Percentiles rank a stretch among this genome's conserved stretches.
These are phyloP conservation scores for Pissodes strobi DNA, from an alignment of 1,140 invertebrate genomes.

Conservation along the genomic window DNA sequence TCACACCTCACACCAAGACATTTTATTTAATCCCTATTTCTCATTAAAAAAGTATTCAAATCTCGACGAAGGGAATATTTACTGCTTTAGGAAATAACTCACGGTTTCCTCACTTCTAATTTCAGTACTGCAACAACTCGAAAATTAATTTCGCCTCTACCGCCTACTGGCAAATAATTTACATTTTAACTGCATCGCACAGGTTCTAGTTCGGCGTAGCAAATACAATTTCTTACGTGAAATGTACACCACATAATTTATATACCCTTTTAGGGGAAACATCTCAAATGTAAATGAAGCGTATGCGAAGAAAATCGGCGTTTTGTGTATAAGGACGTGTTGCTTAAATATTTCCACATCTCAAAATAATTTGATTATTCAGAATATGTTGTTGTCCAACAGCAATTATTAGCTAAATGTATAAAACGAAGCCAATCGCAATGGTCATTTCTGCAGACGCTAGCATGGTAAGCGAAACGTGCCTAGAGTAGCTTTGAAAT, in stretches of 20 bases:
- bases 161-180: slow-evolving; percentile 18
- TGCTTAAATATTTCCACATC: too few species aligned
- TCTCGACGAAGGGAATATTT: too few species aligned
- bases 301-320: neutral
- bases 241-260: slow-evolving; percentile 5
- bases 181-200: slow-evolving; percentile 17
- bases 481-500: too few species aligned
- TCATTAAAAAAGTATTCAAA: too few species aligned
- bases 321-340: neutral
- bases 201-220: neutral
- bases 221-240: slow-evolving; percentile 4
- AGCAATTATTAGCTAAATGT: too few species aligned
- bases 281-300: slow-evolving; percentile 1
- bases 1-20: too few species aligned
- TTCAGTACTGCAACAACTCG: neutral
- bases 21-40: too few species aligned
- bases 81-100: neutral
- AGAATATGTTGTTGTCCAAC: too few species aligned
- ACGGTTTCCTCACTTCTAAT: neutral
- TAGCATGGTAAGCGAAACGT: too few species aligned
- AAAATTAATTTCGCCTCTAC: slow-evolving; percentile 15
- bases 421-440: too few species aligned
- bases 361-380: too few species aligned
- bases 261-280: slow-evolving; percentile 3
- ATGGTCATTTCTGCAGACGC: too few species aligned